Evolutionary conservation across 1,140 invertebrate species (phyloP).

Genomic region (Dendrolimus punctatus): DNA sequence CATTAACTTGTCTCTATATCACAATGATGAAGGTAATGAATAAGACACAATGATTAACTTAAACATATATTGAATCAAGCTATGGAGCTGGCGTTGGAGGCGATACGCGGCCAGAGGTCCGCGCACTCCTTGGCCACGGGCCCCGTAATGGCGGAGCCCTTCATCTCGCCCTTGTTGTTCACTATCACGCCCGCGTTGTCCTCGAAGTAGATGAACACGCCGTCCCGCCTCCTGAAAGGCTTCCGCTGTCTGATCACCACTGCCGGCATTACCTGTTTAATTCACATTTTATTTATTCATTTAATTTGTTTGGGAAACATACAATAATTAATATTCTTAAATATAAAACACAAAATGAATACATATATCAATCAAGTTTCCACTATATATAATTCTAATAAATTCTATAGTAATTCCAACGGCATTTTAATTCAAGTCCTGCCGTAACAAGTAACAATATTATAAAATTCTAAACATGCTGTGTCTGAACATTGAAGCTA

Average conservation of each 20-base stretch:
- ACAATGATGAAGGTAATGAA: conserved; percentile 6
- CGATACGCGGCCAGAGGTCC: conserved; percentile 99
- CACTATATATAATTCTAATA: too few relatives aligned
- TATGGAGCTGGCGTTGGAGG: conserved; percentile 97
- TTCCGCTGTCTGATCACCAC: conserved; percentile 99
- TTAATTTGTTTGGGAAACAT: too few relatives aligned
- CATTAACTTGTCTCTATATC: too few relatives aligned
- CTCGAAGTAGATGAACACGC: conserved; percentile 99
- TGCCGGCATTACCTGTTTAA: conserved; percentile 92
- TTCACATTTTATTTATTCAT: too few relatives aligned
- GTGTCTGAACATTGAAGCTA: too few relatives aligned
- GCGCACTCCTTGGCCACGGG: conserved; percentile 99
- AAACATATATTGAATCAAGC: conserved; percentile 74
- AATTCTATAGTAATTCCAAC: too few relatives aligned
- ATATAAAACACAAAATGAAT: too few relatives aligned
- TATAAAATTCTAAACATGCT: too few relatives aligned
- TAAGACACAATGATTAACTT: conserved; percentile 21
- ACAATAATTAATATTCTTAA: too few relatives aligned
- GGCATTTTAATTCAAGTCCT: too few relatives aligned
- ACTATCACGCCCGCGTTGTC: conserved; percentile 99
- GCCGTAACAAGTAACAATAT: too few relatives aligned
- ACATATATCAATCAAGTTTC: too few relatives aligned
- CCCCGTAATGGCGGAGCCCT: conserved; percentile 99
- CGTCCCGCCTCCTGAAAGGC: conserved; percentile 98
- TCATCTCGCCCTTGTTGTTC: conserved; percentile 99